Conservation (phyloP, 1,140 invertebrate species). For the Grapholita molesta region DNA sequence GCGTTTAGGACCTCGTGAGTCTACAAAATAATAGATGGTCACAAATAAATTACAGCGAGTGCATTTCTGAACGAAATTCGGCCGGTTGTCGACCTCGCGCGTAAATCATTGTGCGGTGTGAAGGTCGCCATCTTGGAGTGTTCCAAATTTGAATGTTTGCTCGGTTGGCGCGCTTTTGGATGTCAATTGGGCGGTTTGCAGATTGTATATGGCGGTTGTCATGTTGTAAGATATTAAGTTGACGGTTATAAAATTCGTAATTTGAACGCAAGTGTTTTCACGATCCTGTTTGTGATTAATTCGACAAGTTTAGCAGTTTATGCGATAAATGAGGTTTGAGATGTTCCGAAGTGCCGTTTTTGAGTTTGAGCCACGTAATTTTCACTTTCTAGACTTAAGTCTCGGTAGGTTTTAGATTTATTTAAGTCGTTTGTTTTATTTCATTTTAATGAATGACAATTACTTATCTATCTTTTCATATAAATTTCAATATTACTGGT, state of each 20-base stretch:
- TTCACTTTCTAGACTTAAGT: neutral
- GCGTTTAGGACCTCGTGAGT: slow-evolving; percentile 76
- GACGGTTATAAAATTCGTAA: too few relatives aligned
- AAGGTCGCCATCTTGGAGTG: slow-evolving; percentile 74
- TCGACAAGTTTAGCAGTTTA: neutral
- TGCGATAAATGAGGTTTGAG: neutral
- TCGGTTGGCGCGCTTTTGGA: slow-evolving; percentile 53
- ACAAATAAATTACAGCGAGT: slow-evolving; percentile 76
- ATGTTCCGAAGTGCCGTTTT: neutral
- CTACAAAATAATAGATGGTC: slow-evolving; percentile 78
- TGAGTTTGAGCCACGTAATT: neutral
- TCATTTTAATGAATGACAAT: too few relatives aligned
- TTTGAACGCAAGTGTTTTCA: too few relatives aligned
- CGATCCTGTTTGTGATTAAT: neutral
- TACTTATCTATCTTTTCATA: too few relatives aligned
- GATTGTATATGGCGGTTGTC: slow-evolving; percentile 39
- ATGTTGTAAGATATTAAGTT: slow-evolving; percentile 14
- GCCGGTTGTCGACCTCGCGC: slow-evolving; percentile 72
- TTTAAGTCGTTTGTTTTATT: too few relatives aligned
- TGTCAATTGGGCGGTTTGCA: slow-evolving; percentile 50
- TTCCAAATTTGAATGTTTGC: slow-evolving; percentile 71
- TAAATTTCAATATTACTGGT: too few relatives aligned
- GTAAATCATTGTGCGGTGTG: slow-evolving; percentile 72
- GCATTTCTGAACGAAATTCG: slow-evolving; percentile 76
- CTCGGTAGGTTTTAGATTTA: neutral